Evolutionary conservation across 2,113 vertebrate genomes (phyloP), one percentile per base, ranked within the genome.

Genomic region (Galbula dea): DNA sequence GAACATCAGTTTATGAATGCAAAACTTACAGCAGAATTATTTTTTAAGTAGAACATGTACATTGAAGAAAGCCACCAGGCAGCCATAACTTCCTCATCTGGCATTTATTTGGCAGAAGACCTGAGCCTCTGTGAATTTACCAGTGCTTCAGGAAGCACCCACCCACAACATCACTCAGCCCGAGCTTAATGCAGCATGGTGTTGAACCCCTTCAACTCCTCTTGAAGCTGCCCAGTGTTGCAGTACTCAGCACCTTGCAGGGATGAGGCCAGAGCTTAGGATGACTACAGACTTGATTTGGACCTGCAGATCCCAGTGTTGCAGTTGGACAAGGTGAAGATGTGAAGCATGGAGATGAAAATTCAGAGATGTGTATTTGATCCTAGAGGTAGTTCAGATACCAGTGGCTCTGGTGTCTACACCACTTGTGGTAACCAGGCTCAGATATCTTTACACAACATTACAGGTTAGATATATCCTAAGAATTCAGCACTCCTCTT

Each of bases 11-110:
- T 98, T 97, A 95, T 95, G 97, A 98, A 97, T 97, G 86, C 80
- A 96, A 97, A 98, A 97, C 92, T 96, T 97, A 97, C 95, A 97
- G 97, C 95, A 95, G 86, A 72, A 85, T 54, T 84, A 91, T 68
- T 90, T 95, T 72, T 78, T 51, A 67, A 94, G 86, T 87, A 94
- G 95, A 97, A 80, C 36, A 63, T 82, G 86, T 86, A 94, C 92
- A 86, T 90, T 95, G 91, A 90, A 97, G 74, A 95, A 96, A 96
- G 95, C 90, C 95, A 83, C 85, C 10, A 5, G 96, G 96, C 91
- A 39, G 85, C 92, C 73, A 43, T 94, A 95, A 96, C 86, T 97
- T 96, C 89, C 72, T 95, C 58, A 83, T 80, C 82, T 96, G 97
- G 83, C 49, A 1, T 96, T 97, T 96, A 87, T 88, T 97, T 98